Evolutionary conservation across 2,113 vertebrate genomes (phyloP).

Genomic region (Eurypyga helias): DNA sequence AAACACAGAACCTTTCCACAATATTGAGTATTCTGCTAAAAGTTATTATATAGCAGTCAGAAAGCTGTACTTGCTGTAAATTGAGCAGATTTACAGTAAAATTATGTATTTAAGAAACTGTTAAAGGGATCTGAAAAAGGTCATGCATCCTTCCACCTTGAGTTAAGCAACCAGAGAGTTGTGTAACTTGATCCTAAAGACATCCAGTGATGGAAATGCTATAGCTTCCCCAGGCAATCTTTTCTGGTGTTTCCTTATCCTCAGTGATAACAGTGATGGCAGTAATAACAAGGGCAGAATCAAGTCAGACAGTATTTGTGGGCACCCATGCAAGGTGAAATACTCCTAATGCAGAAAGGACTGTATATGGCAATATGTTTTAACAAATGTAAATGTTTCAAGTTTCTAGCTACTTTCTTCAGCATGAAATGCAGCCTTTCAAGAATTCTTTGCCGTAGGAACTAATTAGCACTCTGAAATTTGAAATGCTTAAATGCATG

Average conservation of each 20-base stretch:
- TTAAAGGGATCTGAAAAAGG: neutral
- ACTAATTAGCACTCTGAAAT: conserved; percentile 51
- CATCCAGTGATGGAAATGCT: neutral
- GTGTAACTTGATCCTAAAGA: neutral
- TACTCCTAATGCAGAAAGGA: neutral
- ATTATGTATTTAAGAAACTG: neutral
- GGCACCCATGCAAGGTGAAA: neutral
- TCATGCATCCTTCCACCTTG: neutral
- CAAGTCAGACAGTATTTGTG: neutral
- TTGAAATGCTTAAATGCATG: conserved; percentile 13
- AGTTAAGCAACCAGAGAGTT: neutral
- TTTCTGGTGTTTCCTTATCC: neutral
- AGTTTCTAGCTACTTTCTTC: conserved; percentile 16
- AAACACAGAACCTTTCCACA: neutral
- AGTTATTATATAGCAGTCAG: neutral
- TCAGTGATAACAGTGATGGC: too few species aligned
- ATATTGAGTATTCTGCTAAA: neutral
- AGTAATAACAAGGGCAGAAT: neutral
- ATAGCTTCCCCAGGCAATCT: neutral
- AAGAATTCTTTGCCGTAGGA: conserved; percentile 25
- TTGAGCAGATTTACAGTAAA: neutral
- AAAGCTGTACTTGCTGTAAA: neutral
- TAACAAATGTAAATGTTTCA: conserved; percentile 4
- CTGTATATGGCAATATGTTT: neutral
- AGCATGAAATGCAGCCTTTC: neutral